Evolutionary conservation across 2,888 invertebrate species (phyloP).

Genomic region (Trachelus iudaicus): DNA sequence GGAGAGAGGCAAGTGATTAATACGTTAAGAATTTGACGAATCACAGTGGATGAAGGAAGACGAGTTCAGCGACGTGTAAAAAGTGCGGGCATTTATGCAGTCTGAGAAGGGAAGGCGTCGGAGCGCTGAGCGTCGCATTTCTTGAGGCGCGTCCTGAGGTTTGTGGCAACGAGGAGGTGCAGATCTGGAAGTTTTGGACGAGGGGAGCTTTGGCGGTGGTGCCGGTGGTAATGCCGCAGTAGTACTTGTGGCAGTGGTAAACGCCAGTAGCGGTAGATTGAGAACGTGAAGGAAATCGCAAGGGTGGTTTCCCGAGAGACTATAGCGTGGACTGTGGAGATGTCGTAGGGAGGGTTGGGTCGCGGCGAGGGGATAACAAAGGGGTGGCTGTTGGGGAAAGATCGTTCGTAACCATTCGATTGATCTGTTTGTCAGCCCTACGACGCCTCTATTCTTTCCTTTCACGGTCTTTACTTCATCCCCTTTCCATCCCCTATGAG

Average conservation of each 20-base stretch:
- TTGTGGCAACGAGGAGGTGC: not conserved
- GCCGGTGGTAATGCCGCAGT: not conserved
- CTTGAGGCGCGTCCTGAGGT: conserved; percentile 7
- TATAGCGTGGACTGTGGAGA: conserved; percentile 16
- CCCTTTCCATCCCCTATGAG: not conserved
- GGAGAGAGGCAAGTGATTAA: not conserved
- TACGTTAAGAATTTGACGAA: not conserved
- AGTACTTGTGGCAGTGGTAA: not conserved
- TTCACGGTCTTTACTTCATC: conserved; percentile 1
- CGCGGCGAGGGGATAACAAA: not conserved
- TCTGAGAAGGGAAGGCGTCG: conserved; percentile 5
- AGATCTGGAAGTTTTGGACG: not conserved
- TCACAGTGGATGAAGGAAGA: conserved; percentile 8
- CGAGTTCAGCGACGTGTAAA: conserved; percentile 9
- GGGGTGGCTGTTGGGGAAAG: conserved; percentile 28
- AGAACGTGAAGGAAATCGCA: not conserved
- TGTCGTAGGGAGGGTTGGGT: conserved; percentile 10
- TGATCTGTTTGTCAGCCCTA: conserved; percentile 49
- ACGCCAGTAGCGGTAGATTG: not conserved
- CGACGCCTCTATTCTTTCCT: conserved; percentile 25
- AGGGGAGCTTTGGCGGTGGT: not conserved
- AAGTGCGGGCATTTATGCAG: conserved; percentile 21
- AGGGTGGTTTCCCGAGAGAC: not conserved
- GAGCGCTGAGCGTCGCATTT: conserved; percentile 18
- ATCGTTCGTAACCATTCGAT: conserved; percentile 39